phyloP scores from a whole-genome alignment of 2,797 vertebrate species.

The Apogon hyalosoma region DNA sequence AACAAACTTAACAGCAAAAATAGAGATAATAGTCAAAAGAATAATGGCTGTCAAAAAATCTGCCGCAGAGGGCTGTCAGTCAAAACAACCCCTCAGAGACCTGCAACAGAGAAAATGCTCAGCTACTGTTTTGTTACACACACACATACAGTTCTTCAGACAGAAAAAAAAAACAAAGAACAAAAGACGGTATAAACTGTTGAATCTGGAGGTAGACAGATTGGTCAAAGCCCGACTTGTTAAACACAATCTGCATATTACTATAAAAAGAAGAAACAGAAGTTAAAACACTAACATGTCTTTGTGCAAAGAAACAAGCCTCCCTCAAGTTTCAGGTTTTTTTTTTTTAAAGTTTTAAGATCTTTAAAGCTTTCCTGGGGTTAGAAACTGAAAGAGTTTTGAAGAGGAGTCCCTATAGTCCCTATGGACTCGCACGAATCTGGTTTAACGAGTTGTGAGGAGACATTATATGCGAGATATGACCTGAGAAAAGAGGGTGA shows the following conservation, averaged over 20 bases:
- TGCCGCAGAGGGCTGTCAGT: conserved; percentile 43
- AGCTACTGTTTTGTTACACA: conserved; percentile 29
- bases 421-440: not conserved
- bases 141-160: conserved; percentile 27
- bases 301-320: not conserved
- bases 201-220: conserved; percentile 31
- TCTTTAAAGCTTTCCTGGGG: conserved; percentile 13
- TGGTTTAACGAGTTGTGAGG: conserved; percentile 15
- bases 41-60: conserved; percentile 38
- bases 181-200: conserved; percentile 11
- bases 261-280: not conserved
- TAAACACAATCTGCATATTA: conserved; percentile 4
- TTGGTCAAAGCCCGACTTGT: conserved; percentile 13
- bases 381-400: conserved; percentile 9
- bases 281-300: not conserved
- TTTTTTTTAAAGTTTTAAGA: not conserved
- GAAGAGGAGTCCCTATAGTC: not conserved
- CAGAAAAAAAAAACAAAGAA: conserved; percentile 30
- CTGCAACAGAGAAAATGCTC: conserved; percentile 23
- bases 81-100: conserved; percentile 52
- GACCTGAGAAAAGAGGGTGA: not conserved
- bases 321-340: conserved; percentile 4
- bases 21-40: conserved; percentile 52
- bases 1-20: conserved; percentile 52
- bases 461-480: not conserved